Evolutionary conservation across 2,888 invertebrate species (phyloP).

Genomic region (Dorcus hopei): DNA sequence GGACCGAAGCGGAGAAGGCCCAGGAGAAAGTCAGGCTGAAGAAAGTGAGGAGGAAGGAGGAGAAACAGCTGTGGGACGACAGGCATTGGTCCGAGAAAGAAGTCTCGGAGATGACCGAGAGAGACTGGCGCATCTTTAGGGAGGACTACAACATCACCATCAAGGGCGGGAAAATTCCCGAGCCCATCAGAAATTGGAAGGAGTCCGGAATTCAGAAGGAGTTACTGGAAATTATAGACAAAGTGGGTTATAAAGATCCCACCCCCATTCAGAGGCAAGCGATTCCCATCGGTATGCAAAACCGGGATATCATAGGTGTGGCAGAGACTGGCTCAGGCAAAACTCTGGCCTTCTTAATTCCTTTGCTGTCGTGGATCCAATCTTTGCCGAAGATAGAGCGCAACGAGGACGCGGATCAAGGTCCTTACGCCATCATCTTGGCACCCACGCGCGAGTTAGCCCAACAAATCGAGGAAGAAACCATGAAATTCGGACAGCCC

Average conservation of each 20-base stretch:
- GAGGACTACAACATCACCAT: constrained; percentile 99
- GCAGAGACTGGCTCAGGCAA: constrained; percentile 98
- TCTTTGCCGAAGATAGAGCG: constrained; percentile 94
- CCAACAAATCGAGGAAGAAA: constrained; percentile 99
- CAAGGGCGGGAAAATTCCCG: constrained; percentile 94
- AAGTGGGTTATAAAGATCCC: constrained; percentile 95
- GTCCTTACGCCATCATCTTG: constrained; percentile 97
- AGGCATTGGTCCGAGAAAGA: constrained; percentile 98
- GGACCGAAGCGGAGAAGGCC: constrained; percentile 95
- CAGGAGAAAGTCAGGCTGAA: constrained; percentile 92
- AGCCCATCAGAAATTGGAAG: constrained; percentile 92
- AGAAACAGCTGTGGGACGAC: constrained; percentile 98
- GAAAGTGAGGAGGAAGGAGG: constrained; percentile 91
- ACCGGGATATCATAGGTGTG: constrained; percentile 96
- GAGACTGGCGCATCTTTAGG: constrained; percentile 99
- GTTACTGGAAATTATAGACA: constrained; percentile 88
- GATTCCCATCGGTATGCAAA: constrained; percentile 95
- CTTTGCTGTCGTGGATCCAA: constrained; percentile 96
- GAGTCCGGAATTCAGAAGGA: constrained; percentile 89
- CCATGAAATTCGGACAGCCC: constrained; percentile 93
- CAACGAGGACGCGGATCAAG: constrained; percentile 86
- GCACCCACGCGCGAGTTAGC: constrained; percentile 99
- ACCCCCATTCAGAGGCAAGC: constrained; percentile 99
- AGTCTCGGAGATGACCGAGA: constrained; percentile 92
- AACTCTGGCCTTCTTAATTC: constrained; percentile 97